phyloP scores from a whole-genome alignment of 2,888 invertebrate species.

The Eustalomyia histrio region DNA sequence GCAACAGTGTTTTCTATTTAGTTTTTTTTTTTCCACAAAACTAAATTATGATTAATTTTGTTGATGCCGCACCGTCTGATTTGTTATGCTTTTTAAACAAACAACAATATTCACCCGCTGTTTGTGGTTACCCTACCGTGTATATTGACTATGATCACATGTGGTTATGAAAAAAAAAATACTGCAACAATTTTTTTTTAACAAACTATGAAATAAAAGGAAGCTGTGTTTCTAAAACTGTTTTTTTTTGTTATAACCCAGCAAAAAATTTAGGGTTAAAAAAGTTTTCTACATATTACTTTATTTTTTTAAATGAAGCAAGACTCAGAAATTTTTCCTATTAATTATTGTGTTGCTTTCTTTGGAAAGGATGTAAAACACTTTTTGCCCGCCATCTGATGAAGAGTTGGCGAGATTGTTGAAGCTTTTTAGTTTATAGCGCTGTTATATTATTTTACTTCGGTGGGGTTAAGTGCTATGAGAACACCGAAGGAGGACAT shows the following conservation, averaged over 20 bases:
- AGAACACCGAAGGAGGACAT: too few species aligned
- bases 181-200: background rate
- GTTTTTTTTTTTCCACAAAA: too few species aligned
- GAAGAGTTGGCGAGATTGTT: too few species aligned
- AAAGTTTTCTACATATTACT: too few species aligned
- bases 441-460: too few species aligned
- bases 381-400: too few species aligned
- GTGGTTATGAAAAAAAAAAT: background rate
- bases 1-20: background rate
- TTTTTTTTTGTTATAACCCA: background rate
- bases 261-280: background rate
- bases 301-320: too few species aligned
- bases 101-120: slow-evolving; percentile 38
- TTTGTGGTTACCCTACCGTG: slow-evolving; percentile 45
- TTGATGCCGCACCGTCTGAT: background rate
- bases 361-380: too few species aligned
- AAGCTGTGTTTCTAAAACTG: slow-evolving; percentile 17
- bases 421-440: too few species aligned
- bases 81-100: background rate
- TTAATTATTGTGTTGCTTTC: too few species aligned
- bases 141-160: slow-evolving; percentile 50
- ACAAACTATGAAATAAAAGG: slow-evolving; percentile 21
- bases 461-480: too few species aligned
- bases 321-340: too few species aligned
- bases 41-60: slow-evolving; percentile 4